Base-by-base conservation (phyloP, 2,888 invertebrate genomes). In the Rosalia funebris region DNA sequence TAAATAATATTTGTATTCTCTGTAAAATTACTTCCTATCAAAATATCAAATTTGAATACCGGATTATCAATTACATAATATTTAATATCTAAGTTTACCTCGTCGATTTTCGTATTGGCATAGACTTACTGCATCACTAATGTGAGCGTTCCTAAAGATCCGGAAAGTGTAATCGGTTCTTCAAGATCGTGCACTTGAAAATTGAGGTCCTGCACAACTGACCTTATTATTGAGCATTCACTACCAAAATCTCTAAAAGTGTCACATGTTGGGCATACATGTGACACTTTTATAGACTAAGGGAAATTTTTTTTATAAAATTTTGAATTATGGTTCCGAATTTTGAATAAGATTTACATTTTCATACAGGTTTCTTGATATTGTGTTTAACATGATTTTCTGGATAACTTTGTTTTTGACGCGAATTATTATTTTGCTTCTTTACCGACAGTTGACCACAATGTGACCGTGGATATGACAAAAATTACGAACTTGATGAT, bases 401-500 rank as follows among this genome's bases (percentile, higher is more conserved):
- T 36, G 36, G n/a, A 46, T 2, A 4, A 32, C 4, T 20, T 46
- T 46, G 47, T 20, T 25, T 46, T 14, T 46, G 3, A 14, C 9
- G 4, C 25, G 9, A 15, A 25, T 25, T 4, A 46, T 25, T 19
- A 16, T 2, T 4, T 7, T 12, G 19, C 25, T 46, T 46, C 25
- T 46, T 20, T 46, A 32, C 10, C 34, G 12, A 46, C 47, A 46
- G 12, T 17, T 52, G 5, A 4, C 12, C n/a, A 39, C 52, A 20
- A 44, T 19, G 11, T 44, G 39, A 39, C 37, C 37, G 17, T 20
- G 37, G 2, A 39, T 20, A 1, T 52, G 16, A 52, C 52, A 52
- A 39, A 39, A 52, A 20, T 52, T 52, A 37, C 52, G 39, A 37
- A 52, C 20, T 37, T 39, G 52, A 20, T 52, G 17, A 17, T 20